Evolutionary conservation across 2,113 vertebrate genomes (phyloP).

Genomic region (Romanogobio albipinnatus): DNA sequence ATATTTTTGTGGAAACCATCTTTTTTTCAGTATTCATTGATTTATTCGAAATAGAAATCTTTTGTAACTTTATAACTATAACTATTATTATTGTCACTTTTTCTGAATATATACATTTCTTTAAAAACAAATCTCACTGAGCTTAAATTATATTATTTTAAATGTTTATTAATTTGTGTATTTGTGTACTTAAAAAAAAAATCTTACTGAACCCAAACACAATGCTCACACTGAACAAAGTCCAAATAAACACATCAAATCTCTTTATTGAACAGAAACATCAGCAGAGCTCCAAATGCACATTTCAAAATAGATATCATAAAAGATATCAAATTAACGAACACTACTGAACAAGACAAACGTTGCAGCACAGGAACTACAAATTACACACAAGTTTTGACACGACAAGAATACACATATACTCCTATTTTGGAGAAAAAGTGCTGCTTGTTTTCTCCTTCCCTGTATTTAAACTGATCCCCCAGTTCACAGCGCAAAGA

Average conservation of each 20-base stretch:
- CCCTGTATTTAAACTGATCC: conserved; percentile 51
- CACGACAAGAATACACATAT: conserved; percentile 45
- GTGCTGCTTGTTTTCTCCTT: conserved; percentile 62
- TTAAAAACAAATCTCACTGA: not conserved
- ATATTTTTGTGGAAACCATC: not conserved
- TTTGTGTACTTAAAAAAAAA: no score
- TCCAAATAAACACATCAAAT: conserved; percentile 5
- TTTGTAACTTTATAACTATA: no score
- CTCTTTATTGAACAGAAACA: conserved; percentile 29
- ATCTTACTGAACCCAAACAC: not conserved
- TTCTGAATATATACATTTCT: not conserved
- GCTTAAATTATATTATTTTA: not conserved
- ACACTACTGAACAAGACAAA: conserved; percentile 28
- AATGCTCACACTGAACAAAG: not conserved
- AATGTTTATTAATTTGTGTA: not conserved
- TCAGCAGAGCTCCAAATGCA: not conserved
- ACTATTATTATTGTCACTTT: not conserved
- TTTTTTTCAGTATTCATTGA: not conserved
- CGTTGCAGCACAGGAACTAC: conserved; percentile 14
- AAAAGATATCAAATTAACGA: conserved; percentile 35
- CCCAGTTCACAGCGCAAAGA: conserved; percentile 43
- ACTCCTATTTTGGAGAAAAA: conserved; percentile 48
- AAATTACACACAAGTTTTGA: conserved; percentile 38
- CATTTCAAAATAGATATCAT: conserved; percentile 30
- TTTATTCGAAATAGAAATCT: no score